Evolutionary conservation across 1,140 invertebrate species (phyloP), one percentile per base, ranked within the genome.

Genomic region (Choristoneura fumiferana): DNA sequence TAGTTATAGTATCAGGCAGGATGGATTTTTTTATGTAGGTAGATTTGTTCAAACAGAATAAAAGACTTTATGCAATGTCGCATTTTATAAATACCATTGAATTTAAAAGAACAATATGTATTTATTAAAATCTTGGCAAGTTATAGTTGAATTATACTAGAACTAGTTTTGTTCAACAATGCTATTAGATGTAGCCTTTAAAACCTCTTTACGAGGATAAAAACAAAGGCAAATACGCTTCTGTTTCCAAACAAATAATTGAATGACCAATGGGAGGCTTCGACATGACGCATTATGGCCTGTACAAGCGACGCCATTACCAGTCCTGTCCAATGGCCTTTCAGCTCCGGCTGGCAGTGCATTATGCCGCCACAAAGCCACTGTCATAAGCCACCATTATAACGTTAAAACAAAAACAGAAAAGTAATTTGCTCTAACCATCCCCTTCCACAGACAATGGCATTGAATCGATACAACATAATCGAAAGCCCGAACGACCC

Each of bases 391-490:
- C 71, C 75, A 84, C 70, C 69, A 74, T 66, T 60, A 60, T 37
- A 6, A 6, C 55, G 54, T 8, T 29, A 52, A 71, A 75, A 73
- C 71, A 74, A 84, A 83, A 76, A 71, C 74, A 81, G 80, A 86
- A 84, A 87, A 84, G 84, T 87, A 87, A 87, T 87, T 87, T 87
- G 82, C 83, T 77, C 77, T 79, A 84, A 84, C 77, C 83, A 84
- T 81, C 78, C 73, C 77, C 84, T 84, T 81, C 78, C 71, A 58
- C 18, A 69, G 61, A 87, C 83, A 87, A 87, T 70, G 70, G 62
- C 77, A 77, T 85, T 84, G 72, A 80, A 84, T 84, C 83, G 83
- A 87, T 84, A 87, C 84, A 87, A 86, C 86, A 87, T 83, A 84
- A 87, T 87, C 78, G 80, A 84, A 84, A 71, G 69, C 70, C 71